These are phyloP conservation scores for Petrocephalus microphthalmus DNA, from an alignment of 2,113 vertebrate genomes.

Conservation along the genomic window DNA sequence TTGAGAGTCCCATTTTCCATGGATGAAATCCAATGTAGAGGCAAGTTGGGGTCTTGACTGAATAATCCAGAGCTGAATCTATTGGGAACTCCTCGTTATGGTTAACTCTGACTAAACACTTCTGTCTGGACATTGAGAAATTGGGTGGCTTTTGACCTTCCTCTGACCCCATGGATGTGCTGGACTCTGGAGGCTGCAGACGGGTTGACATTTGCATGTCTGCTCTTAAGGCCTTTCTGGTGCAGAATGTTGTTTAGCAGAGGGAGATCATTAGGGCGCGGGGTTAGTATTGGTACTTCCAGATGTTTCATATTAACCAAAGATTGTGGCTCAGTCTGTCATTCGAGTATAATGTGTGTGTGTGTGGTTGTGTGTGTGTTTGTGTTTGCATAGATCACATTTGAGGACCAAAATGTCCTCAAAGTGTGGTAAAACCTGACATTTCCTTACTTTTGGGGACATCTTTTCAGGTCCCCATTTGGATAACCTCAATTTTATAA, in stretches of 20 bases:
- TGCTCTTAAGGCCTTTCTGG: background rate
- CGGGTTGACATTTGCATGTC: constrained; percentile 15
- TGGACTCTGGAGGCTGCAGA: background rate
- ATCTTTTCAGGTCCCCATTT: too few species aligned
- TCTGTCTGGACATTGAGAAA: background rate
- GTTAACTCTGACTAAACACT: background rate
- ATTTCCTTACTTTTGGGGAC: too few species aligned
- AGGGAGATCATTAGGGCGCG: background rate
- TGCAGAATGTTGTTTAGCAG: constrained; percentile 9
- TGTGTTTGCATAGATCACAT: too few species aligned
- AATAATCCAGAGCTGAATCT: background rate
- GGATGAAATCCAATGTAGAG: background rate
- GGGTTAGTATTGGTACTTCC: background rate
- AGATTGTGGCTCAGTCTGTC: background rate
- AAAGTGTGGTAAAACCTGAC: too few species aligned
- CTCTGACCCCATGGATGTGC: background rate
- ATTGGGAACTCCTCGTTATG: background rate
- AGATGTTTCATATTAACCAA: background rate
- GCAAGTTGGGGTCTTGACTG: background rate
- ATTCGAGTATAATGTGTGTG: too few species aligned
- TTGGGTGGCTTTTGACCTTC: background rate
- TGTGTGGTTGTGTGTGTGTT: too few species aligned
- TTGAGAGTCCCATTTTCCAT: background rate
- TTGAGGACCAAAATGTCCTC: too few species aligned
- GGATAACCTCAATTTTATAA: too few species aligned